Conservation (phyloP, 2,113 vertebrate genomes). For the Corynorhinus townsendii region DNA sequence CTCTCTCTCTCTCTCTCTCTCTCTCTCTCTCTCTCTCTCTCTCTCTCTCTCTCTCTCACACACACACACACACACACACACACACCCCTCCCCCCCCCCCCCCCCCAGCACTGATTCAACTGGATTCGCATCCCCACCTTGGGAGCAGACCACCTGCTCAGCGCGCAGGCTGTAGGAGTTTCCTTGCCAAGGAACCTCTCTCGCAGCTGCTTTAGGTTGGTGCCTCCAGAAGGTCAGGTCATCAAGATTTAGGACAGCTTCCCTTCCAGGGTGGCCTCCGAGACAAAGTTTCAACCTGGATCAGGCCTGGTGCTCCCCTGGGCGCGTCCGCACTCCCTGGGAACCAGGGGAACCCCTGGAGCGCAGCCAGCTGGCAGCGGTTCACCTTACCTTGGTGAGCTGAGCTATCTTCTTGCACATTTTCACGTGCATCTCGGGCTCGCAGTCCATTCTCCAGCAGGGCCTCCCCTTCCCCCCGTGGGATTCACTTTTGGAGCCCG, state of each 20-base stretch:
- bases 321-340: neutral
- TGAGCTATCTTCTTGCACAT: constrained; percentile 99
- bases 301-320: neutral
- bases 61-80: neutral
- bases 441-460: constrained; percentile 82
- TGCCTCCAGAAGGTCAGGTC: constrained; percentile 47
- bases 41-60: too few species aligned
- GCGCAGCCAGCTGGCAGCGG: neutral
- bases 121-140: neutral
- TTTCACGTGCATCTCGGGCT: constrained; percentile 90
- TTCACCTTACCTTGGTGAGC: constrained; percentile 93
- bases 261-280: neutral
- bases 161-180: neutral
- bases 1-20: too few species aligned
- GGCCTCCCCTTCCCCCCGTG: too few species aligned
- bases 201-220: neutral
- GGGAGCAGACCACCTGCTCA: constrained; percentile 7
- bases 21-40: too few species aligned
- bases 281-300: constrained; percentile 56
- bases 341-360: neutral
- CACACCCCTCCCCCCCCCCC: neutral
- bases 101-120: neutral
- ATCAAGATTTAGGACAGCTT: neutral
- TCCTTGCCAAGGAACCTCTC: neutral
- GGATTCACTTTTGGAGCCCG: constrained; percentile 84